These are phyloP conservation scores for Ctenochaetus hawaiiensis DNA, from an alignment of 2,797 vertebrate species.

Conservation along the genomic window DNA sequence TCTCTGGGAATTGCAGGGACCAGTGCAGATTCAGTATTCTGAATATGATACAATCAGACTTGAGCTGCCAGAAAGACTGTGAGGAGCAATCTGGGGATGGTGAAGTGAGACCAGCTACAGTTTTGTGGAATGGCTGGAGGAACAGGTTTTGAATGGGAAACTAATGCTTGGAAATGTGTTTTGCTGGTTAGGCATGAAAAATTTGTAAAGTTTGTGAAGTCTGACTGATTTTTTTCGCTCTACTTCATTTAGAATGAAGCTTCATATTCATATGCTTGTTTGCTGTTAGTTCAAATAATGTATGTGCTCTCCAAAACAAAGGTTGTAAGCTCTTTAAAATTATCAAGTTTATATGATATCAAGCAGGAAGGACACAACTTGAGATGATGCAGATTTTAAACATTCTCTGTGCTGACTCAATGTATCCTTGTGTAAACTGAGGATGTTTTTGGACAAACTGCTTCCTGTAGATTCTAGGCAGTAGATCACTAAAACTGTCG, in stretches of 20 bases:
- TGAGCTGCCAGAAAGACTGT: constrained; percentile 1
- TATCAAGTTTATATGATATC: no score
- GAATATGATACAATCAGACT: constrained; percentile 47
- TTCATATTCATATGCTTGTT: no score
- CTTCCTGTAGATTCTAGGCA: not conserved
- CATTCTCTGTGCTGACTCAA: no score
- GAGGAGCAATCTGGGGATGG: constrained; percentile 29
- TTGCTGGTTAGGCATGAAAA: not conserved
- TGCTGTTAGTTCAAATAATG: no score
- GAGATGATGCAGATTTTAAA: no score
- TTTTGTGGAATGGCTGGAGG: constrained; percentile 12
- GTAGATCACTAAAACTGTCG: not conserved
- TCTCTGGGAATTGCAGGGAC: constrained; percentile 1
- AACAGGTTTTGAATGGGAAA: constrained; percentile 10
- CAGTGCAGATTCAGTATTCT: constrained; percentile 20
- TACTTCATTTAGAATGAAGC: no score
- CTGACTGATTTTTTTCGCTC: no score
- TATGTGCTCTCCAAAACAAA: no score
- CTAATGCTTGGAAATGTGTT: not conserved
- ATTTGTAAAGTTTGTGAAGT: no score
- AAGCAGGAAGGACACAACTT: no score
- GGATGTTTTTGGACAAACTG: not conserved
- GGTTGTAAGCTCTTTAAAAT: no score
- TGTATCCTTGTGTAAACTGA: no score
- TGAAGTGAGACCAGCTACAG: constrained; percentile 18